phyloP scores from a whole-genome alignment of 2,113 vertebrate genomes.

The Oryzias javanicus region DNA sequence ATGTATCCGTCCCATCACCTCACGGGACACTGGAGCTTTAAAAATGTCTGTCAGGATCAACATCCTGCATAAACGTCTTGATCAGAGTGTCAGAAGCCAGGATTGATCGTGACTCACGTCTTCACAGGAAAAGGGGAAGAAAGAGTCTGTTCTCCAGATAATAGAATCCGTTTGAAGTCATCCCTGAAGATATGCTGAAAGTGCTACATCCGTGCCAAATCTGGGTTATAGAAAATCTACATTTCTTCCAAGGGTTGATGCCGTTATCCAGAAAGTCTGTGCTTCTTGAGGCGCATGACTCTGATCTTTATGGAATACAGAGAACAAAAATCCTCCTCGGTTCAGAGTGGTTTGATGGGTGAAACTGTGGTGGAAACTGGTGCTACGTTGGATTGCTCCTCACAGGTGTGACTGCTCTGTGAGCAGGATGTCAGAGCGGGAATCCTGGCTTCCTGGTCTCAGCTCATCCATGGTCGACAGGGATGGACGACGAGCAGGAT shows the following conservation, averaged over 20 bases:
- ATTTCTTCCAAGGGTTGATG: neutral
- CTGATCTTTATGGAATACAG: neutral
- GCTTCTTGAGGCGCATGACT: neutral
- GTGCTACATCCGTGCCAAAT: conserved; percentile 5
- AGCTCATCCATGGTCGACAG: conserved; percentile 7
- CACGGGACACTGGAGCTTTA: neutral
- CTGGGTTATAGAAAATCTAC: neutral
- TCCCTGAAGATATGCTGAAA: conserved; percentile 16
- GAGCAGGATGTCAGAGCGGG: neutral
- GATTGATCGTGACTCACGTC: neutral
- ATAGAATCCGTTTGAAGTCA: conserved; percentile 24
- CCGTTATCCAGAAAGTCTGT: neutral
- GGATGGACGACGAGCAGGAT: conserved; percentile 36
- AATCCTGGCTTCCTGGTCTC: conserved; percentile 8
- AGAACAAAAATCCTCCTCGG: neutral
- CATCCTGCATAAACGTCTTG: neutral
- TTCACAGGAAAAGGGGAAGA: neutral
- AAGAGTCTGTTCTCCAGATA: conserved; percentile 2
- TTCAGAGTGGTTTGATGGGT: neutral
- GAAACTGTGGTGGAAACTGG: neutral
- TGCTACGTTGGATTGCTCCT: neutral
- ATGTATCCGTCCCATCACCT: conserved; percentile 2
- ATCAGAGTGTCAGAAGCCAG: conserved; percentile 3
- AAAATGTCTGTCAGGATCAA: conserved; percentile 13
- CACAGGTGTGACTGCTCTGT: neutral